Conservation (phyloP, 2,113 vertebrate genomes). For the Hucho hucho region DNA sequence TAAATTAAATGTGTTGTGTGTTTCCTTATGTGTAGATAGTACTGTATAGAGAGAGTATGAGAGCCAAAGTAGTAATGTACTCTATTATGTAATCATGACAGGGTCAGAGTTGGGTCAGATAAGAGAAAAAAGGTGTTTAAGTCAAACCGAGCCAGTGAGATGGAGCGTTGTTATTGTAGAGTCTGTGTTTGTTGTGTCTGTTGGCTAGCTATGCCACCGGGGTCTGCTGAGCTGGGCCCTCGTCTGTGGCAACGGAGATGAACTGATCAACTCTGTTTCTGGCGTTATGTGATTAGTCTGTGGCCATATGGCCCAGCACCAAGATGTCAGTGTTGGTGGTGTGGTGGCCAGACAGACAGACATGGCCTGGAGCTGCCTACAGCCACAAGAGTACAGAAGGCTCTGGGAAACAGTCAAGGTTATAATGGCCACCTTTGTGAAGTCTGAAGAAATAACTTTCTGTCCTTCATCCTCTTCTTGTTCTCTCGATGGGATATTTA, state of each 20-base stretch:
- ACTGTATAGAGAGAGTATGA: too few species aligned
- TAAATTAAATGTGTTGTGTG: too few species aligned
- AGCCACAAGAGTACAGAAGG: not conserved
- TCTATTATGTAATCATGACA: too few species aligned
- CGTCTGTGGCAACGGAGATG: not conserved
- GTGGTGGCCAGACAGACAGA: not conserved
- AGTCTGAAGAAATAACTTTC: slow-evolving; percentile 4
- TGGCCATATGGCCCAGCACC: not conserved
- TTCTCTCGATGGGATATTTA: not conserved
- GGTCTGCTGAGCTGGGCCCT: slow-evolving; percentile 14
- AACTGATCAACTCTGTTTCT: not conserved
- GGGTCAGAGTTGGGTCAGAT: too few species aligned
- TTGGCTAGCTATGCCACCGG: slow-evolving; percentile 39
- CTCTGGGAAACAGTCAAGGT: not conserved
- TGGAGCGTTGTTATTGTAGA: too few species aligned
- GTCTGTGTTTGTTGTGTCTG: slow-evolving; percentile 46
- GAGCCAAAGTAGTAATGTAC: too few species aligned
- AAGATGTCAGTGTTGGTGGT: not conserved
- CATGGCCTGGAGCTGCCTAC: not conserved
- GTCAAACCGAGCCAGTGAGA: too few species aligned
- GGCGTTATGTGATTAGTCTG: not conserved
- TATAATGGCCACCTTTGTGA: not conserved
- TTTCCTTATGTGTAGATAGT: too few species aligned
- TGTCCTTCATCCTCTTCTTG: not conserved
- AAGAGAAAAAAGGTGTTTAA: too few species aligned